A percentile compares a stretch with the other conserved stretches of the same genome.
These are phyloP conservation scores for Lemur catta DNA, from an alignment of 2,797 vertebrate genomes.

Conservation along the genomic window DNA sequence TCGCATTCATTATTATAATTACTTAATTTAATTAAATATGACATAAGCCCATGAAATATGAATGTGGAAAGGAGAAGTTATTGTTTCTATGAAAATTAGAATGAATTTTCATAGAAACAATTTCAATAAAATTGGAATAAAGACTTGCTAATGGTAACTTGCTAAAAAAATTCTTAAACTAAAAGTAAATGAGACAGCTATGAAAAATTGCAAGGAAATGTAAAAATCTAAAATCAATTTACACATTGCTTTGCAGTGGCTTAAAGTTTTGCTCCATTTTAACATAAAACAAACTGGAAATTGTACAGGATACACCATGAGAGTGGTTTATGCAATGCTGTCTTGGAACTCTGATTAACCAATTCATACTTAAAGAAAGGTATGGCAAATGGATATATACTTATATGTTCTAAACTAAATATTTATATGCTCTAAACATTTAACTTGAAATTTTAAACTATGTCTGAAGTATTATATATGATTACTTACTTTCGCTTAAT, in stretches of 20 bases:
- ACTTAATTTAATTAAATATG: conserved; percentile 18
- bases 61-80: neutral
- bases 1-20: neutral
- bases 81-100: neutral
- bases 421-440: neutral
- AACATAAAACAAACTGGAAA: conserved; percentile 43
- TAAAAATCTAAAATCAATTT: conserved; percentile 25
- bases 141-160: conserved; percentile 9
- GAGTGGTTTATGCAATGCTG: neutral
- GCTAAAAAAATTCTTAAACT: neutral
- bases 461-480: conserved; percentile 27
- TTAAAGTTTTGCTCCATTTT: conserved; percentile 28
- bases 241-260: neutral
- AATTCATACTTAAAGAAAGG: conserved; percentile 6
- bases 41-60: neutral
- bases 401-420: neutral
- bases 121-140: too few species aligned
- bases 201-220: neutral
- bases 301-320: neutral
- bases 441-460: conserved; percentile 49
- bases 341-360: conserved; percentile 36
- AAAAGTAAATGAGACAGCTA: neutral
- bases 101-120: too few species aligned
- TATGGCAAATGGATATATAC: neutral
- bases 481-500: conserved; percentile 4